Base-by-base conservation (phyloP, 1,140 invertebrate species). In the Hesperophylax magnus region DNA sequence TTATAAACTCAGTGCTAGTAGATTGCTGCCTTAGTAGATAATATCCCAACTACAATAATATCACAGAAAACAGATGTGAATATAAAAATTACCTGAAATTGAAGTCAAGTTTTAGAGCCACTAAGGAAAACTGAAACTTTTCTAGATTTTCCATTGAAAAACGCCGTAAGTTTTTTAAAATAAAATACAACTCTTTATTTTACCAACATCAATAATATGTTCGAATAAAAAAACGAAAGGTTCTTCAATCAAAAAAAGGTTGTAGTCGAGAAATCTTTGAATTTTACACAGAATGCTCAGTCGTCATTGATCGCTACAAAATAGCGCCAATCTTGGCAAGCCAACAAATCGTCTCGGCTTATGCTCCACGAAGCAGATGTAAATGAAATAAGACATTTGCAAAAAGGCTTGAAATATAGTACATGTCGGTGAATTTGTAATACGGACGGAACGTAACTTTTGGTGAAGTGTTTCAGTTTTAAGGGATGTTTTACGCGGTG, bases 241-340 rank as follows among this genome's bases (percentile, higher is more conserved):
- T 18, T 61, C 17, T 61, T 22, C 24, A 67, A 15, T 67, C 31
- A n/a, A 67, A 67, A n/a, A 67, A 34, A 27, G 63, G 63, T 31
- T 27, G 11, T 31, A 31, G 27, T 27, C 5, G 47, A 53, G 34
- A 71, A 71, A 71, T 52, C 39, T 47, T 71, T 53, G 8, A 71
- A 39, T 71, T 71, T 71, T 18, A 71, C 67, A 47, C 22, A 17
- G 34, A 71, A 71, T 18, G 47, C 67, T 52, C 67, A 71, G 67
- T 24, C 34, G 47, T 74, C 71, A 58, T 75, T 75, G 71, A 75
- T 75, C 71, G 71, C 71, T 31, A 60, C 58, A 60, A 47, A 63
- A 77, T 77, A 77, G 63, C 75, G 27, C 58, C 75, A 77, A 77
- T 77, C 58, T 47, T 63, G 75, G 75, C 56, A 63, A 77, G 75